phyloP scores from a whole-genome alignment of 2,888 invertebrate species.

The Tetanocera ferruginea region DNA sequence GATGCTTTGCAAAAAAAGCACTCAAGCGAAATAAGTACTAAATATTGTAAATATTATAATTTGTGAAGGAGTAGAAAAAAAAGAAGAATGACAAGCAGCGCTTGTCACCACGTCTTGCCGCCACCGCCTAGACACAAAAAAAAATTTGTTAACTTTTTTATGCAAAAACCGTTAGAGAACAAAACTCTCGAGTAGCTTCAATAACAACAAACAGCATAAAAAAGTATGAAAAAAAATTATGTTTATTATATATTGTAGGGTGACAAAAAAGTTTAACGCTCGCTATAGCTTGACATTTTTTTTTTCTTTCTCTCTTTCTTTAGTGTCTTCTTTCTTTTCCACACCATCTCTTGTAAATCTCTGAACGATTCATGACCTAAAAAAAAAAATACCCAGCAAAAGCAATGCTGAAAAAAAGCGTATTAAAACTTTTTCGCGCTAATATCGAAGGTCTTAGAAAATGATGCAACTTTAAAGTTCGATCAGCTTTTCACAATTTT shows the following conservation, averaged over 20 bases:
- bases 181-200: too few species aligned
- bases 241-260: not conserved
- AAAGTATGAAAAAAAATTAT: not conserved
- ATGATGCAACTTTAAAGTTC: constrained; percentile 8
- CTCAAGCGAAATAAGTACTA: not conserved
- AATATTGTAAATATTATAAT: not conserved
- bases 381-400: not conserved
- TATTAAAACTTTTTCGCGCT: constrained; percentile 17
- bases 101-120: not conserved
- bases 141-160: not conserved
- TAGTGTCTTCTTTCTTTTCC: too few species aligned
- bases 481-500: constrained; percentile 17
- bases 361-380: not conserved
- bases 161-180: not conserved
- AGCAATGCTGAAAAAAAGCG: not conserved
- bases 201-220: too few species aligned
- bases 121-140: not conserved
- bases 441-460: not conserved
- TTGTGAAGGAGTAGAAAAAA: not conserved
- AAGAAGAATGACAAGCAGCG: too few species aligned
- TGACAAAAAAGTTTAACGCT: not conserved
- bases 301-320: not conserved
- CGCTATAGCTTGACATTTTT: not conserved
- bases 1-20: not conserved
- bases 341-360: not conserved